A percentile compares a stretch with the other conserved stretches of the same genome.
Conservation (phyloP, 2,113 vertebrate genomes). For the Galbula dea region DNA sequence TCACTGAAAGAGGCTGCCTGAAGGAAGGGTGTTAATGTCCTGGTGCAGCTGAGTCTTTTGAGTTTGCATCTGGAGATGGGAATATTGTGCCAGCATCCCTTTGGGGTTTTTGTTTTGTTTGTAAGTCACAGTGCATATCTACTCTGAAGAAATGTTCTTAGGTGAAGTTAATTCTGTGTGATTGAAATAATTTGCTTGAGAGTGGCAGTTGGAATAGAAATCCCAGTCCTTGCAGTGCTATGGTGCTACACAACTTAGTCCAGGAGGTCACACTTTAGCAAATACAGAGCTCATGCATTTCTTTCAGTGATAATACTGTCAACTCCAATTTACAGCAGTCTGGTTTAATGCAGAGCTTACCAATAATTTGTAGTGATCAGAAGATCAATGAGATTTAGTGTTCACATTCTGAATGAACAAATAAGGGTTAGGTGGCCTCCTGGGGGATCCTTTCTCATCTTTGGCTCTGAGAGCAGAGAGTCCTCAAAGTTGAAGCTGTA, state of each 20-base stretch:
- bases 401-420: conserved; percentile 41
- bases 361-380: conserved; percentile 70
- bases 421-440: neutral
- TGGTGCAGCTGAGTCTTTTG: neutral
- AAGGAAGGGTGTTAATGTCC: neutral
- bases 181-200: neutral
- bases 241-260: neutral
- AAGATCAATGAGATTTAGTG: conserved; percentile 64
- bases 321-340: conserved; percentile 53
- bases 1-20: neutral
- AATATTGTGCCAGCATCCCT: neutral
- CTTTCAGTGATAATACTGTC: conserved; percentile 58
- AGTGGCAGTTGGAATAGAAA: neutral
- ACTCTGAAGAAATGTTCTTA: neutral
- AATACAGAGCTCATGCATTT: conserved; percentile 19
- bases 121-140: neutral
- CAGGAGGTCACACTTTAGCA: conserved; percentile 6
- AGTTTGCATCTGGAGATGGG: neutral
- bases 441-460: neutral
- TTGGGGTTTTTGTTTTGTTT: neutral
- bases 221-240: neutral
- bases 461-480: neutral
- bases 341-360: conserved; percentile 58
- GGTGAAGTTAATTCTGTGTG: neutral
- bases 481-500: conserved; percentile 7